Conservation (phyloP, 30 jellyfish, hydroid and myxozoan genomes). For the Aurelia coerulea region DNA sequence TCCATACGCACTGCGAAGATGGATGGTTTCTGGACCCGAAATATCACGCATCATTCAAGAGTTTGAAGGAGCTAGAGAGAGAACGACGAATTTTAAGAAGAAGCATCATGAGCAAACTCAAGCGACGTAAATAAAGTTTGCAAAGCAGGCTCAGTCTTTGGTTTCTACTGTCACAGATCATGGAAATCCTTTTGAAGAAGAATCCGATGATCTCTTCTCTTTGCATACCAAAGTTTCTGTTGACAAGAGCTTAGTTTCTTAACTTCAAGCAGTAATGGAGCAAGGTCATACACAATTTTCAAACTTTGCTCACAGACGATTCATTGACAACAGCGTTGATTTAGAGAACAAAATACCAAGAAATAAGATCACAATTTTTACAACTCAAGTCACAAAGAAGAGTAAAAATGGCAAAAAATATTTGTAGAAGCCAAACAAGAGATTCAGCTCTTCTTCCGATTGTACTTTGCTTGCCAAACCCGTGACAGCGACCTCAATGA, state of each 20-base stretch:
- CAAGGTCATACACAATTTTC: slow-evolving; percentile 30
- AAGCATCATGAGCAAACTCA: slow-evolving; percentile 57
- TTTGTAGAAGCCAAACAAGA: slow-evolving; percentile 22
- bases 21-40: slow-evolving; percentile 66
- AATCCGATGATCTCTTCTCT: slow-evolving; percentile 41
- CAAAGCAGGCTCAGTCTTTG: slow-evolving; percentile 44
- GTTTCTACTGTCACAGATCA: slow-evolving; percentile 9
- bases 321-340: slow-evolving; percentile 24
- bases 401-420: slow-evolving; percentile 13
- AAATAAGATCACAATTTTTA: slow-evolving; percentile 5
- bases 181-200: slow-evolving; percentile 74
- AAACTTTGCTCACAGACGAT: slow-evolving; percentile 20
- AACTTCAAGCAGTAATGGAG: slow-evolving; percentile 21
- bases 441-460: slow-evolving; percentile 48
- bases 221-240: slow-evolving; percentile 34
- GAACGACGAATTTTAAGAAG: background rate
- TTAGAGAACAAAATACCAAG: slow-evolving; percentile 39
- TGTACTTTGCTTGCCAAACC: slow-evolving; percentile 67
- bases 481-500: slow-evolving; percentile 63
- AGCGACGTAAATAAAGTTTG: slow-evolving; percentile 32
- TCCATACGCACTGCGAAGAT: slow-evolving; percentile 13
- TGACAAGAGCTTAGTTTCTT: background rate
- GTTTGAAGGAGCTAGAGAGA: slow-evolving; percentile 37
- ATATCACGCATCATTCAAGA: slow-evolving; percentile 30
- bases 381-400: slow-evolving; percentile 48